phyloP scores from a whole-genome alignment of 1,140 invertebrate species.

The Fragariocoptes setiger region DNA sequence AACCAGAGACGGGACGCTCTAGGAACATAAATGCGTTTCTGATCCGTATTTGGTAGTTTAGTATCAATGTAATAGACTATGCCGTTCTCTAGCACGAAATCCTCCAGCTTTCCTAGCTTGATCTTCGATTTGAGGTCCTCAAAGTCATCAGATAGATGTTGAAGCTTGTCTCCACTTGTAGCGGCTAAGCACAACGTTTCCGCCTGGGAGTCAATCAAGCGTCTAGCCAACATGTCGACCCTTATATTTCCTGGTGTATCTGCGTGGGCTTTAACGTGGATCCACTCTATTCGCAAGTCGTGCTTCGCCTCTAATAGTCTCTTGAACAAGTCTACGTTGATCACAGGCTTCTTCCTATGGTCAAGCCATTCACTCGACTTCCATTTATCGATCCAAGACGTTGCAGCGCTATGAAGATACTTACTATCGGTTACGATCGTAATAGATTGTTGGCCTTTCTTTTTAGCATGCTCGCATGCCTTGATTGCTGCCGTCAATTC shows the following conservation, averaged over 20 bases:
- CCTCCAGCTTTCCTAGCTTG: not conserved
- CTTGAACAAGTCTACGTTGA: not conserved
- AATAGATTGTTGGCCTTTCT: not conserved
- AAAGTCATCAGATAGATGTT: not conserved
- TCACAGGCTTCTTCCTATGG: not conserved
- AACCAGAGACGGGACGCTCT: not conserved
- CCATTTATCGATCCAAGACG: not conserved
- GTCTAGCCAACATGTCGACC: not conserved
- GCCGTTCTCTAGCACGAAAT: not conserved
- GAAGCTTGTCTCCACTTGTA: not conserved
- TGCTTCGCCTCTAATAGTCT: not conserved
- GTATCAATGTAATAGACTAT: not conserved
- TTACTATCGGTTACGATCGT: not conserved
- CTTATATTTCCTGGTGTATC: not conserved
- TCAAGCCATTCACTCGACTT: not conserved
- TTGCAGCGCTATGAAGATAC: not conserved
- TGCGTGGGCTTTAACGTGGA: not conserved
- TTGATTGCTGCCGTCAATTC: not conserved
- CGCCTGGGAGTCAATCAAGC: not conserved
- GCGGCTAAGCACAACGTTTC: not conserved
- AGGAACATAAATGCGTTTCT: not conserved
- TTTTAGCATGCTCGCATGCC: not conserved
- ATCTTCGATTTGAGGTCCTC: not conserved
- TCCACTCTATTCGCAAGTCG: not conserved
- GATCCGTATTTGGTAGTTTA: not conserved